A percentile compares a stretch with the other conserved stretches of the same genome.
These are phyloP conservation scores for Alosa sapidissima DNA, from an alignment of 2,797 vertebrate species.

Conservation along the genomic window DNA sequence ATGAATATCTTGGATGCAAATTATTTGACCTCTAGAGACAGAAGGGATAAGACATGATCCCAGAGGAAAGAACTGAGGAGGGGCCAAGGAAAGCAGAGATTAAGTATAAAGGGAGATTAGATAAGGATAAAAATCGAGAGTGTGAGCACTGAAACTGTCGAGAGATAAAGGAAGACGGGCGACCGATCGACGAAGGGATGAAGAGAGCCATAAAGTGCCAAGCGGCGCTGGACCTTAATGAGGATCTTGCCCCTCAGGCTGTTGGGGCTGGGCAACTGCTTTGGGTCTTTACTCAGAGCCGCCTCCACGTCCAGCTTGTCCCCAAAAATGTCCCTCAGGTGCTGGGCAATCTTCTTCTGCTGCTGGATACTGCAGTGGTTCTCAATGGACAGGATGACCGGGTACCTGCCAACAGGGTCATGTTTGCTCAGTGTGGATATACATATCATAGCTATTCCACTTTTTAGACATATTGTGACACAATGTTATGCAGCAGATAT, in stretches of 20 bases:
- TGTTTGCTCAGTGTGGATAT: background rate
- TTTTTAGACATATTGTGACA: background rate
- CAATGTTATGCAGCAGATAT: background rate
- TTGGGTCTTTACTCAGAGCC: constrained; percentile 76
- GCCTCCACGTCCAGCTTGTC: constrained; percentile 89
- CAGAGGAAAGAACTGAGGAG: background rate
- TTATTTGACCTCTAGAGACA: background rate
- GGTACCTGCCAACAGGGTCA: constrained; percentile 74
- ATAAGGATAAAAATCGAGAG: background rate
- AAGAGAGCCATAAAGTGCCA: background rate
- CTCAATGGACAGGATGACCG: constrained; percentile 94
- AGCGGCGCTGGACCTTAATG: constrained; percentile 86
- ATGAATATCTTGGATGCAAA: background rate
- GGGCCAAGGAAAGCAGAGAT: background rate
- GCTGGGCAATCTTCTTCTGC: constrained; percentile 94
- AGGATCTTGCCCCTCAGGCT: constrained; percentile 92
- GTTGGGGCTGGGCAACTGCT: constrained; percentile 88
- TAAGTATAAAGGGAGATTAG: background rate
- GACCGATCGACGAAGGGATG: background rate
- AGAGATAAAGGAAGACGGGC: background rate
- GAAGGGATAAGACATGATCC: background rate
- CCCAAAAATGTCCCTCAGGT: constrained; percentile 88
- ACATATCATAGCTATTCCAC: background rate
- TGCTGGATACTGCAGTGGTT: constrained; percentile 97
- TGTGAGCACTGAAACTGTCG: background rate